phyloP scores from a whole-genome alignment of 2,888 invertebrate genomes.

The Prosopocoilus inquinatus region DNA sequence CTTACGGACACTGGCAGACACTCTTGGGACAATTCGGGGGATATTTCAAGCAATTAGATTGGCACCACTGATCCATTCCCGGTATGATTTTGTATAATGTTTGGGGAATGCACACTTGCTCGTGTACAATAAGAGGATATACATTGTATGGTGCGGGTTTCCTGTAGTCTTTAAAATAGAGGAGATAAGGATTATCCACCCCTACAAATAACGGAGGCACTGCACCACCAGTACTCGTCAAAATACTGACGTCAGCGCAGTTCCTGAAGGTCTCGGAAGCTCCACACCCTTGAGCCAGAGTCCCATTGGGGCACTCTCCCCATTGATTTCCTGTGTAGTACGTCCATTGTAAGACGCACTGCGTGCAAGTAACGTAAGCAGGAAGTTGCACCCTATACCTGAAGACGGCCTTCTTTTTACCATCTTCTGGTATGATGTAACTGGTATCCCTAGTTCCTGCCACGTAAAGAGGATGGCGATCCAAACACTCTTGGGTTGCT shows the following conservation, averaged over 20 bases:
- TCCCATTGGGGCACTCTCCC: slow-evolving; percentile 84
- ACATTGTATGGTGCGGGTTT: slow-evolving; percentile 63
- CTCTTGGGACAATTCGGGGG: slow-evolving; percentile 80
- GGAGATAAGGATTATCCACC: slow-evolving; percentile 69
- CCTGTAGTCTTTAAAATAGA: slow-evolving; percentile 71
- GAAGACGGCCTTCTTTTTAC: slow-evolving; percentile 51
- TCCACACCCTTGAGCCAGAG: slow-evolving; percentile 87
- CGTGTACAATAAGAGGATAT: slow-evolving; percentile 74
- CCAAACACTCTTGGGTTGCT: slow-evolving; percentile 80
- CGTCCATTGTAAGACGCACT: slow-evolving; percentile 92
- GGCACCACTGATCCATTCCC: slow-evolving; percentile 82
- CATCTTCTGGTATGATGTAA: slow-evolving; percentile 70
- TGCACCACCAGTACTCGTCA: slow-evolving; percentile 74
- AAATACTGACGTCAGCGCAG: slow-evolving; percentile 83
- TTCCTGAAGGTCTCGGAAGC: slow-evolving; percentile 87
- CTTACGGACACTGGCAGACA: slow-evolving; percentile 82
- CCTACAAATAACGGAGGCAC: slow-evolving; percentile 69
- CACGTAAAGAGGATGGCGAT: slow-evolving; percentile 73
- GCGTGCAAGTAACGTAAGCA: slow-evolving; percentile 78
- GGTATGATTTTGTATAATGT: slow-evolving; percentile 64
- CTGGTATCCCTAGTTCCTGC: slow-evolving; percentile 70
- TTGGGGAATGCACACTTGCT: slow-evolving; percentile 77
- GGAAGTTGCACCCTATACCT: slow-evolving; percentile 77
- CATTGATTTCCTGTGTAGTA: slow-evolving; percentile 93
- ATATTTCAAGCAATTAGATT: slow-evolving; percentile 80